Conservation (phyloP, 1,140 invertebrate genomes). For the Sarcophaga peregrina region DNA sequence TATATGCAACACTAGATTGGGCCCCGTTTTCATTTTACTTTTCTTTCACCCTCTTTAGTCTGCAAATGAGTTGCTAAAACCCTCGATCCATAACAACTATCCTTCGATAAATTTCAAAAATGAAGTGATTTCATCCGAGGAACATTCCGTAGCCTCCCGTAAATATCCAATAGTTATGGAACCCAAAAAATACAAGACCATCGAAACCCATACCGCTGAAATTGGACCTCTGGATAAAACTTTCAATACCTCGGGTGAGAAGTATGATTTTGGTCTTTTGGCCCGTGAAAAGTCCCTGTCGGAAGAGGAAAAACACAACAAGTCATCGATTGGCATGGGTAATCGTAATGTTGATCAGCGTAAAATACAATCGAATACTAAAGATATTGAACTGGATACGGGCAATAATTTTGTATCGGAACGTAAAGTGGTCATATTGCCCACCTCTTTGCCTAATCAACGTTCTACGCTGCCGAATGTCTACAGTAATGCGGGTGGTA, state of each 20-base stretch:
- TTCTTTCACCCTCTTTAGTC: constrained; percentile 48
- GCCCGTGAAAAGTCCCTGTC: constrained; percentile 1
- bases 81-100: constrained; percentile 51
- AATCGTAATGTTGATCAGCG: constrained; percentile 61
- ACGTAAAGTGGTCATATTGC: constrained; percentile 54
- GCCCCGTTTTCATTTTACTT: neutral
- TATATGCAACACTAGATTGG: too few species aligned
- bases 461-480: constrained; percentile 63
- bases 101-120: constrained; percentile 58
- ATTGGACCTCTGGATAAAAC: constrained; percentile 21
- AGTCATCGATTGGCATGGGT: constrained; percentile 48
- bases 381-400: constrained; percentile 64
- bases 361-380: constrained; percentile 66
- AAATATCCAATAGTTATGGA: constrained; percentile 21
- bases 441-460: constrained; percentile 61
- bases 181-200: neutral
- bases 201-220: neutral
- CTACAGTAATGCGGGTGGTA: constrained; percentile 64
- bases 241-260: constrained; percentile 27
- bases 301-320: constrained; percentile 48
- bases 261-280: neutral
- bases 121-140: constrained; percentile 49
- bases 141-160: neutral
- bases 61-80: constrained; percentile 58
- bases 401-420: constrained; percentile 64